Base-by-base conservation (phyloP, 2,113 vertebrate species). In the Raja brachyura region DNA sequence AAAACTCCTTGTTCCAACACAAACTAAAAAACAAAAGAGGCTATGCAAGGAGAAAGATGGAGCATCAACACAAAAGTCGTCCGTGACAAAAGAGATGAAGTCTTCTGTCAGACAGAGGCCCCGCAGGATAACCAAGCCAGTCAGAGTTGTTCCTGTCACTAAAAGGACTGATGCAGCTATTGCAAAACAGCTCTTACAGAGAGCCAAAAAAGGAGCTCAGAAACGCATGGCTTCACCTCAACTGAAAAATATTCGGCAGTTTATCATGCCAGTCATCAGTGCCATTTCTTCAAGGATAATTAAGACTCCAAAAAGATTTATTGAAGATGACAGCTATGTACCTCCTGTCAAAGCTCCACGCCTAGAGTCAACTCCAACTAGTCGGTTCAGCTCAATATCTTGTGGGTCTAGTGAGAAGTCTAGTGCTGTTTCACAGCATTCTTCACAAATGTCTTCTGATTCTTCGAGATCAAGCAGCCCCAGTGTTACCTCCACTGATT, bases 261-360 rank as follows among this genome's bases (percentile, higher is more conserved):
- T 99, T 95, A 99, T 99, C 93, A 99, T 99, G 99, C 99, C 99
- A 0, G 98, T 99, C 8, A 98, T 99, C 93, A 99, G 99, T 18
- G 98, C 98, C 0, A 98, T 99, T 94, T 99, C 98, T 11, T 97
- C 98, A 0, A 96, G 99, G 68, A 98, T 99, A 94, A 99, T 99
- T 93, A 99, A 99, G 94, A 99, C 98, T 1, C 99, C 98, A 11
- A 98, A 99, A 94, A 97, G 99, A 39, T 99, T 99, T 94, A 99
- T 99, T 39, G 98, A 99, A 94, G 99, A 99, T 2, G 98, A 99
- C 94, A 97, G 97, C 94, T 98, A 97, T 0, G 96, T 97, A 61
- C 97, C 98, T 25, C 98, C 98, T 5, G 97, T 98, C 94, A 99
- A 99, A 95, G 97, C 99, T 75, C 96, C 98, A 74, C 95, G 98